Conservation (phyloP, 2,113 vertebrate species). For the Triplophysa dalaica region DNA sequence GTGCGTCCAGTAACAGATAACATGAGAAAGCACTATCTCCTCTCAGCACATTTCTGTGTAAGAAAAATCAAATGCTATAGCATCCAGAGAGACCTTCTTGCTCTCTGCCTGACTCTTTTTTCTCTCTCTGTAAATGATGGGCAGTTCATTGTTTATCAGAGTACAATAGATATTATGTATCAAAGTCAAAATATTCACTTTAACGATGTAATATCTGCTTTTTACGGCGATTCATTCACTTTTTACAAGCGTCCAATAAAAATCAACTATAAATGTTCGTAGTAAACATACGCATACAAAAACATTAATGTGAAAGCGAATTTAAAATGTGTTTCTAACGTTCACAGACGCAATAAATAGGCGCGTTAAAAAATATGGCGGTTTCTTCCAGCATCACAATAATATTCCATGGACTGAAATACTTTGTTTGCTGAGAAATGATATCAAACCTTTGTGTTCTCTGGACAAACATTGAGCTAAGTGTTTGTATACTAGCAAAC, state of each 20-base stretch:
- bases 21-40: slow-evolving; percentile 75
- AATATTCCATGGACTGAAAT: not conserved
- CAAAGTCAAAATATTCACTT: slow-evolving; percentile 10
- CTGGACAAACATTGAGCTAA: slow-evolving; percentile 10
- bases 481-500: slow-evolving; percentile 11
- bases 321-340: not conserved
- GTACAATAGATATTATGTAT: slow-evolving; percentile 17
- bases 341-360: not conserved
- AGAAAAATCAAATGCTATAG: slow-evolving; percentile 49
- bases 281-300: not conserved
- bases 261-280: not conserved
- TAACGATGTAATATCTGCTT: not conserved
- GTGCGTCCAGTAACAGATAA: slow-evolving; percentile 69
- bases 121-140: slow-evolving; percentile 40
- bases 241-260: slow-evolving; percentile 1
- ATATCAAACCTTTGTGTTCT: slow-evolving; percentile 19
- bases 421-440: not conserved
- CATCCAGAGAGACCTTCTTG: slow-evolving; percentile 50
- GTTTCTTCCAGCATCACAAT: not conserved
- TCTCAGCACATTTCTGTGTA: slow-evolving; percentile 64
- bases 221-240: not conserved
- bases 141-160: slow-evolving; percentile 34
- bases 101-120: slow-evolving; percentile 3
- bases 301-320: slow-evolving; percentile 7
- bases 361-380: not conserved